phyloP scores from a whole-genome alignment of 2,113 vertebrate species.

The Holacanthus passer region DNA sequence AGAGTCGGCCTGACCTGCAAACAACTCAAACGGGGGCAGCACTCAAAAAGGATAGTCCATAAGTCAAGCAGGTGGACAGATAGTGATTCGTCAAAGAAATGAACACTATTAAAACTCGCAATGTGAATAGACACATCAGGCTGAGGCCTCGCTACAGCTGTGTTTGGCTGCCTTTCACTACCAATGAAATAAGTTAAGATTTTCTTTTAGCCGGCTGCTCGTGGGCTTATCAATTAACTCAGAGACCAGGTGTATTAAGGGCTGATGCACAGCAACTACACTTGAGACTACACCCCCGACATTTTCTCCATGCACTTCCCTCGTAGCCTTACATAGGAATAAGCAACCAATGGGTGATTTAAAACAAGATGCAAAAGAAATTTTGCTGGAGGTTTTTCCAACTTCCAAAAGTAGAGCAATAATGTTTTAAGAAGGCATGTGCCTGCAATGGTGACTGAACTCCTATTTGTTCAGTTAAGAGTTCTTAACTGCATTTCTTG shows the following conservation, averaged over 20 bases:
- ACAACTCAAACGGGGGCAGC: conserved; percentile 20
- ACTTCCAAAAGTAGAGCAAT: not conserved
- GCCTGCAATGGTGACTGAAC: not conserved
- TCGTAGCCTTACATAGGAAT: not conserved
- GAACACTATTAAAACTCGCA: not conserved
- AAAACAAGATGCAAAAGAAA: not conserved
- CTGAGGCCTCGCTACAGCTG: not conserved
- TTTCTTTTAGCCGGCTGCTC: not conserved
- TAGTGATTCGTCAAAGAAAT: conserved; percentile 20
- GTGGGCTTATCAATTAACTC: not conserved
- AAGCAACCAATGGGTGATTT: not conserved
- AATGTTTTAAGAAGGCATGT: not conserved
- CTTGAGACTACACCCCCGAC: not conserved
- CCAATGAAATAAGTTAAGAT: not conserved
- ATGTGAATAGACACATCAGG: conserved; percentile 11
- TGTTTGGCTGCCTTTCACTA: not conserved
- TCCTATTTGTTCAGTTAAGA: not conserved
- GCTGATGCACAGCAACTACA: not conserved
- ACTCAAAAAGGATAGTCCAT: conserved; percentile 16
- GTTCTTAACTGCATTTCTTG: not conserved
- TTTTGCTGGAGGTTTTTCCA: not conserved
- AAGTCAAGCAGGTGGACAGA: conserved; percentile 23
- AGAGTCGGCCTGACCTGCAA: conserved; percentile 42
- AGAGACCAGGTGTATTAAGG: not conserved
- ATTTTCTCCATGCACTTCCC: not conserved